Evolutionary conservation across 2,797 vertebrate genomes (phyloP).

Genomic region (Liparis tanakae): DNA sequence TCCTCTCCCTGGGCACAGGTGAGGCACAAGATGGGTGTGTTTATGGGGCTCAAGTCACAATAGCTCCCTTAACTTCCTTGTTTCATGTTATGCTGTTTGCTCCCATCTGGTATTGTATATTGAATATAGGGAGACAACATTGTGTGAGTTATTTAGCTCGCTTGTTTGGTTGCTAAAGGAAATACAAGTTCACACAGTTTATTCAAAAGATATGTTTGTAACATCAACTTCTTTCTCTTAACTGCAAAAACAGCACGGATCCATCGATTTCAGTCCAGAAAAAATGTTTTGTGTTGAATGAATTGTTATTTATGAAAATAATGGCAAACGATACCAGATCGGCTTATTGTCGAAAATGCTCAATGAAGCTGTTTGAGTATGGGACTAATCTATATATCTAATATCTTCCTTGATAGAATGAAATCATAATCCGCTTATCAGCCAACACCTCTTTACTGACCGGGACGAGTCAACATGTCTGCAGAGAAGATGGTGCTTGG

Average conservation of each 20-base stretch:
- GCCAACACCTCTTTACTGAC: not conserved
- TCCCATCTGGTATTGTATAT: conserved; percentile 1
- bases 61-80: not conserved
- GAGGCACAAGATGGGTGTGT: not conserved
- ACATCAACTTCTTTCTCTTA: not conserved
- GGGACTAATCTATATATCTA: not conserved
- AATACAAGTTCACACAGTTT: not conserved
- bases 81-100: conserved; percentile 1
- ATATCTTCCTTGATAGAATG: not conserved
- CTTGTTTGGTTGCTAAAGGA: not conserved
- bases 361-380: not conserved
- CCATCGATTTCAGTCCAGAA: not conserved
- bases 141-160: not conserved
- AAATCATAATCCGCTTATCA: not conserved
- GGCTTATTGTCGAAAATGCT: not conserved
- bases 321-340: not conserved
- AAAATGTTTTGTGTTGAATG: not conserved
- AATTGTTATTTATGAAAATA: not conserved
- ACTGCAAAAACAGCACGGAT: not conserved
- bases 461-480: not conserved
- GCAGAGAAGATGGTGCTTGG: not conserved
- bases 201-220: not conserved
- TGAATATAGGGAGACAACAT: not conserved
- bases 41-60: not conserved
- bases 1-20: not conserved